Conservation (phyloP, 2,888 invertebrate genomes). For the Conistra vaccinii region DNA sequence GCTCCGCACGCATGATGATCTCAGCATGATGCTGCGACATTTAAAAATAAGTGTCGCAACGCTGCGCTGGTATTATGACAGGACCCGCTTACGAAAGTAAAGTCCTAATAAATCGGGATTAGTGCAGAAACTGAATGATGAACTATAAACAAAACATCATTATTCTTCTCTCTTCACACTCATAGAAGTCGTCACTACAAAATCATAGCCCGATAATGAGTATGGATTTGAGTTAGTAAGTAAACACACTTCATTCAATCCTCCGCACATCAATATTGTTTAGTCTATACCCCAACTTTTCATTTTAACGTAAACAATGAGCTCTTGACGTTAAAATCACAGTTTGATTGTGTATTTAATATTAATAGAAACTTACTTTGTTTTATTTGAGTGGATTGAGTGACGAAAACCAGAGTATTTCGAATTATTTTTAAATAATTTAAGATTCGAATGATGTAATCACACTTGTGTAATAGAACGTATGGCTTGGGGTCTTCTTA, state of each 20-base stretch:
- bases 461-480: background rate
- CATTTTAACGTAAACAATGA: conserved; percentile 53
- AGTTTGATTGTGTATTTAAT: conserved; percentile 35
- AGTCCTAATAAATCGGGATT: background rate
- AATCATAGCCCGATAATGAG: conserved; percentile 33
- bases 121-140: conserved; percentile 3
- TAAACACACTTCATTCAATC: conserved; percentile 63
- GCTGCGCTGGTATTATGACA: too few relatives aligned
- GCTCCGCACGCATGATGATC: too few relatives aligned
- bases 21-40: too few relatives aligned
- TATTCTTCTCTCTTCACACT: conserved; percentile 7
- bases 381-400: conserved; percentile 17
- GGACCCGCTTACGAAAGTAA: background rate
- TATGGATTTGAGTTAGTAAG: conserved; percentile 33
- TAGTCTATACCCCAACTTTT: conserved; percentile 59
- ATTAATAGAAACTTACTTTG: conserved; percentile 36
- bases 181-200: conserved; percentile 21
- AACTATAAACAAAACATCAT: background rate
- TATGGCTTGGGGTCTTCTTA: background rate
- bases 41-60: too few relatives aligned
- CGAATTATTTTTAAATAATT: too few relatives aligned
- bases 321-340: conserved; percentile 45
- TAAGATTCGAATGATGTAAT: background rate
- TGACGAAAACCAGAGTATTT: conserved; percentile 6
- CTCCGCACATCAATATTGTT: conserved; percentile 50